Conservation (phyloP, 2,113 vertebrate species). For the Larimichthys crocea region DNA sequence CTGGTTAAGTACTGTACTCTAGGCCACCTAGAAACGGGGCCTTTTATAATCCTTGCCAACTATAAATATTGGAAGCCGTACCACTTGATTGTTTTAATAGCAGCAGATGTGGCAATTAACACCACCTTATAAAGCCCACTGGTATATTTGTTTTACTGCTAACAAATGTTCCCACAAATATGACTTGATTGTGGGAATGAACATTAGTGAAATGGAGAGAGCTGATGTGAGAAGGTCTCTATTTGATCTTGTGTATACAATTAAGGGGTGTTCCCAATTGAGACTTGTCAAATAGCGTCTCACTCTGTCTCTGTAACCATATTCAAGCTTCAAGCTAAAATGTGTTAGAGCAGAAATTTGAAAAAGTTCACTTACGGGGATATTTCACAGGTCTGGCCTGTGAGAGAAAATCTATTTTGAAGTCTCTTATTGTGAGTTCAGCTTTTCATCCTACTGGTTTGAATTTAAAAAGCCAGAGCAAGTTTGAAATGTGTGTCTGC, state of each 20-base stretch:
- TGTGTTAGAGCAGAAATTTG: constrained; percentile 44
- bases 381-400: constrained; percentile 47
- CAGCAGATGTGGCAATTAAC: constrained; percentile 89
- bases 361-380: constrained; percentile 44
- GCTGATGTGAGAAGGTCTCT: constrained; percentile 76
- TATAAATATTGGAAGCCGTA: constrained; percentile 84
- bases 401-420: constrained; percentile 47
- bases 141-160: constrained; percentile 87
- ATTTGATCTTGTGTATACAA: constrained; percentile 81
- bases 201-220: constrained; percentile 78
- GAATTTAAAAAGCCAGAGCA: constrained; percentile 56
- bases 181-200: constrained; percentile 84
- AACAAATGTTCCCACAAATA: constrained; percentile 88
- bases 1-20: constrained; percentile 74
- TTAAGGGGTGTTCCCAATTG: constrained; percentile 80
- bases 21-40: constrained; percentile 80
- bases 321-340: constrained; percentile 59
- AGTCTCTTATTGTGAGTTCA: constrained; percentile 44
- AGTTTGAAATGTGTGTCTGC: constrained; percentile 56
- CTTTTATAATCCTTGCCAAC: constrained; percentile 80
- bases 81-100: constrained; percentile 87
- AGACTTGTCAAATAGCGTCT: constrained; percentile 83
- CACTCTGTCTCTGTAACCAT: constrained; percentile 64
- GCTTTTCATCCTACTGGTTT: constrained; percentile 58
- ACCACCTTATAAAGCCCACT: constrained; percentile 84